A percentile compares a stretch with the other conserved stretches of the same genome.
phyloP scores from a whole-genome alignment of 30 jellyfish, hydroid and myxozoan genomes.

The Clytia hemisphaerica region DNA sequence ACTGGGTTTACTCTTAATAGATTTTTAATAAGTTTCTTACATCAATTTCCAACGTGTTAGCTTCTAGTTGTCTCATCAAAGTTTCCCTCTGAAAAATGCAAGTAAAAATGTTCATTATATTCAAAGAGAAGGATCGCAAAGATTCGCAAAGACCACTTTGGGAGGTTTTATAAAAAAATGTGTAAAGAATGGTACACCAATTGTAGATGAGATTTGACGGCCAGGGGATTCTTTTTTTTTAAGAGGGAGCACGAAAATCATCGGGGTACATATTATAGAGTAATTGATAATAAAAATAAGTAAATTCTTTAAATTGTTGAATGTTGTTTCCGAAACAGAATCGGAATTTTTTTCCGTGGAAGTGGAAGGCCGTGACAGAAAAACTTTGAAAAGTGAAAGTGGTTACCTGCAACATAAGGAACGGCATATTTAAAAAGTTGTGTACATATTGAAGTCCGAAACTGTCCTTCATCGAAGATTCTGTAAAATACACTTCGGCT shows the following conservation, averaged over 20 bases:
- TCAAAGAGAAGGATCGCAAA: no score
- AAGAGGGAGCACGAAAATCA: no score
- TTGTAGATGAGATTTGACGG: no score
- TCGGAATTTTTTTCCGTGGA: no score
- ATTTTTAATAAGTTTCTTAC: conserved; percentile 31
- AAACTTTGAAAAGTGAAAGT: neutral
- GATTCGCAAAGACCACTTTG: no score
- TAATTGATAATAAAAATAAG: neutral
- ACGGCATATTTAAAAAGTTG: conserved; percentile 81
- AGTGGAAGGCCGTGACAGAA: no score
- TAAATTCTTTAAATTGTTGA: neutral
- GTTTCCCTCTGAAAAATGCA: conserved; percentile 5
- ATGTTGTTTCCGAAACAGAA: neutral
- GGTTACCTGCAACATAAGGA: conserved; percentile 72
- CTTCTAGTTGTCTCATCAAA: conserved; percentile 58
- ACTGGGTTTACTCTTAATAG: no score
- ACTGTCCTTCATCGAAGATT: conserved; percentile 71
- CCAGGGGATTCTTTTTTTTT: no score
- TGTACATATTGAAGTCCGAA: conserved; percentile 68
- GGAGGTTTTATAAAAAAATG: no score
- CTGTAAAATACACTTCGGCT: conserved; percentile 84
- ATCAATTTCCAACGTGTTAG: conserved; percentile 82
- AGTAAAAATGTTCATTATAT: neutral
- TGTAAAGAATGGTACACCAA: no score
- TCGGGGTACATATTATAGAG: neutral